Evolutionary conservation across 35 echinoderm and acorn worm species (phyloP).

Genomic region (Lytechinus variegatus): DNA sequence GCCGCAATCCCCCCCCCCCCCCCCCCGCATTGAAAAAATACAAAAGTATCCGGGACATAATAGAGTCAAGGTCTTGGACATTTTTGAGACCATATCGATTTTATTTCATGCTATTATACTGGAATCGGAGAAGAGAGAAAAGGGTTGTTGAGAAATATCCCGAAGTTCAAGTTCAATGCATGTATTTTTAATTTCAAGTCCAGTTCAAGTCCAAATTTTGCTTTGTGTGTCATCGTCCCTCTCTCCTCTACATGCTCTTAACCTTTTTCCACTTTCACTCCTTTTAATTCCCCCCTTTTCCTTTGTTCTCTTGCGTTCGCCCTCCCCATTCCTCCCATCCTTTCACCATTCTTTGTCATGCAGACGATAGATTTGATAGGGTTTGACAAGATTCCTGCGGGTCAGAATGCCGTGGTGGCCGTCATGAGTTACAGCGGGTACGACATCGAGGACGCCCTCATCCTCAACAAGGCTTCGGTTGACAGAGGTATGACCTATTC

Average conservation of each 20-base stretch:
- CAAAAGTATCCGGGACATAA: too few species aligned
- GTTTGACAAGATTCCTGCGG: constrained; percentile 94
- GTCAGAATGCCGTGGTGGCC: constrained; percentile 89
- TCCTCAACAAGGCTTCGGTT: constrained; percentile 95
- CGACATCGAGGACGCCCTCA: constrained; percentile 96
- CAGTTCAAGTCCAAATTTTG: too few species aligned
- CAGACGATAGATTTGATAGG: constrained; percentile 92
- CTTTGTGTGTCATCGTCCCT: neutral
- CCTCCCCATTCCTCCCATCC: neutral
- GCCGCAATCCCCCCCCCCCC: too few species aligned
- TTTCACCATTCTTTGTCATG: neutral
- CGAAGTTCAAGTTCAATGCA: too few species aligned
- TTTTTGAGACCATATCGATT: too few species aligned
- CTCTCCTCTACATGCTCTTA: neutral
- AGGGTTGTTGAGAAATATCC: too few species aligned
- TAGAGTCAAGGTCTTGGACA: too few species aligned
- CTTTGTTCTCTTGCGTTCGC: too few species aligned
- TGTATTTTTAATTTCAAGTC: too few species aligned
- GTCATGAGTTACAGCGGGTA: constrained; percentile 99
- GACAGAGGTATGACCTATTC: constrained; percentile 75
- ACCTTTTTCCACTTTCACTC: neutral
- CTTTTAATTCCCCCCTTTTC: neutral
- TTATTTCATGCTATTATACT: too few species aligned
- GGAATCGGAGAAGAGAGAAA: too few species aligned
- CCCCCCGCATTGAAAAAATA: too few species aligned